These are phyloP conservation scores for Eupithecia insigniata DNA, from an alignment of 2,888 invertebrate species.

Conservation along the genomic window DNA sequence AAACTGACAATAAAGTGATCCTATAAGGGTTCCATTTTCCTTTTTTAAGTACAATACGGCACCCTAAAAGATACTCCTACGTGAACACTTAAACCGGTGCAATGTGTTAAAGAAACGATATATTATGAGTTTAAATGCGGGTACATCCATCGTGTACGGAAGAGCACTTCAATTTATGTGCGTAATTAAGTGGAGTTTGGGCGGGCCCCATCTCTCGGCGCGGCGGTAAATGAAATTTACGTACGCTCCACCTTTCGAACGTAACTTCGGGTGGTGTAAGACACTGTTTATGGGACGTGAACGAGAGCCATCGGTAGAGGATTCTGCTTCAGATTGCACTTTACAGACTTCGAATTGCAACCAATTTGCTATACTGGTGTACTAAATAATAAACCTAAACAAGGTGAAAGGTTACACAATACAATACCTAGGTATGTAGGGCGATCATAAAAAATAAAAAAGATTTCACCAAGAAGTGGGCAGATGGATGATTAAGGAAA, in stretches of 20 bases:
- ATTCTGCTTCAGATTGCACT: neutral
- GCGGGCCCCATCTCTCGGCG: constrained; percentile 75
- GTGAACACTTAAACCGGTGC: constrained; percentile 28
- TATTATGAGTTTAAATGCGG: constrained; percentile 75
- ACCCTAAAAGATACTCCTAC: constrained; percentile 25
- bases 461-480: neutral
- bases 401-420: no score
- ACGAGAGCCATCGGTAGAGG: neutral
- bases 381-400: neutral
- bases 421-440: no score
- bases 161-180: constrained; percentile 83
- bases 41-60: no score
- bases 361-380: neutral
- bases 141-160: constrained; percentile 75
- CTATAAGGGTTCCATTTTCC: no score
- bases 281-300: constrained; percentile 31
- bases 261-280: constrained; percentile 61
- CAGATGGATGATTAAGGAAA: neutral
- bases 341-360: neutral
- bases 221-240: constrained; percentile 83
- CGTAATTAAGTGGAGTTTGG: constrained; percentile 84
- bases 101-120: constrained; percentile 57
- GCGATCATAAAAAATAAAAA: neutral
- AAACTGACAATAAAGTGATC: no score
- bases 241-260: constrained; percentile 78